phyloP scores from a whole-genome alignment of 2,888 invertebrate species.

The Terebella lapidaria region DNA sequence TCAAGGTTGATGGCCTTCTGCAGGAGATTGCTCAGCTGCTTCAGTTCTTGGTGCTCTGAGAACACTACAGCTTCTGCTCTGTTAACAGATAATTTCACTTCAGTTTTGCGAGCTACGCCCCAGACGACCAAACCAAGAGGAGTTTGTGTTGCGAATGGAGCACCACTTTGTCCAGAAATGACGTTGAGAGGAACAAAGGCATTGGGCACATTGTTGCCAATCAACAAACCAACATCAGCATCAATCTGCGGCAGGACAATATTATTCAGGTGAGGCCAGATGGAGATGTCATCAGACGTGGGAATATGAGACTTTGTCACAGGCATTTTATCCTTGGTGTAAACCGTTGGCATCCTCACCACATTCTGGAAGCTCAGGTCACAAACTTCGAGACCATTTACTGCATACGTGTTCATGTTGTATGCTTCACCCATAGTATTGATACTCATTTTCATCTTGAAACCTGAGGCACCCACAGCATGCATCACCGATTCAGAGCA shows the following conservation, averaged over 20 bases:
- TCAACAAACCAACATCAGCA: too few relatives aligned
- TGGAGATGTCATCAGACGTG: not conserved
- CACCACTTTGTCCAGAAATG: not conserved
- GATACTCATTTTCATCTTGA: not conserved
- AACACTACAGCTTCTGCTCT: too few relatives aligned
- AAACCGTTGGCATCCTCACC: not conserved
- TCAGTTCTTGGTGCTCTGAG: too few relatives aligned
- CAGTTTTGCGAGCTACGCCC: too few relatives aligned
- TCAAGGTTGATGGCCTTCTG: not conserved
- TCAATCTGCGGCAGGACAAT: not conserved
- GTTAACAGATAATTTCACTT: too few relatives aligned
- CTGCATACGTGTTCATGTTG: not conserved
- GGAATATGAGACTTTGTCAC: not conserved
- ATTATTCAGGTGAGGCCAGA: not conserved
- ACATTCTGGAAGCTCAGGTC: too few relatives aligned
- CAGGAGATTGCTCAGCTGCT: not conserved
- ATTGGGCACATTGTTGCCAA: not conserved
- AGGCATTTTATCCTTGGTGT: not conserved
- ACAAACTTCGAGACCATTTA: not conserved
- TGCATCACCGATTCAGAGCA: not conserved
- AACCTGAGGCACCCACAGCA: not conserved
- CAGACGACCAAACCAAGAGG: too few relatives aligned
- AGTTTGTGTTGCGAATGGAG: not conserved
- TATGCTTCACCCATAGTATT: not conserved
- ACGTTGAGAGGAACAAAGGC: not conserved